Evolutionary conservation across 2,888 invertebrate species (phyloP), one percentile per base, ranked within the genome.

Genomic region (Coenonympha arcania): DNA sequence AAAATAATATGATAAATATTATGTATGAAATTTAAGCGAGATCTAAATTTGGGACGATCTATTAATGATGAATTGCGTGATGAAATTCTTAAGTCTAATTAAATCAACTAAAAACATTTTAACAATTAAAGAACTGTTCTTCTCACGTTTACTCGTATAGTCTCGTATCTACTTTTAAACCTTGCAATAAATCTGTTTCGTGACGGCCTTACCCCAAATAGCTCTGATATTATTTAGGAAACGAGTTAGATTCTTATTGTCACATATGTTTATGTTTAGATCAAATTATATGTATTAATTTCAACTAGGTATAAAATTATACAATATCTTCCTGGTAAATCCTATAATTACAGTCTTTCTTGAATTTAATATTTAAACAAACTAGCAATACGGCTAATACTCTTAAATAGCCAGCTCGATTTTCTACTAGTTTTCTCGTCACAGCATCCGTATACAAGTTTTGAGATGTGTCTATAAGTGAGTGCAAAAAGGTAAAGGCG

Each of bases 161-260:
- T 11, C 5, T 15, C 9, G 8, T 40, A 16, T 40, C 26, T 26
- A 8, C 13, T 5, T 6, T 20, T 24, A 37, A 45, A 11, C 20
- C 28, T 45, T 51, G 28, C 18, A 34, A 33, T 36, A 30, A 33
- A 24, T 15, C n/a, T n/a, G 6, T 30, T 30, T 49, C 47, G 39
- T 55, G 54, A 58, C 44, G 51, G 57, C 59, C 62, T 61, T 58
- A 62, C 54, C 52, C 61, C 57, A 53, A 59, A 62, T 68, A 57
- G 56, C 61, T 62, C 56, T 57, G 61, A 62, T 30, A 19, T 62
- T 66, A 4, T 63, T 68, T 65, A 61, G 63, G 64, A 66, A 64
- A 60, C 63, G 65, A 39, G 37, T 30, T 8, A 30, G 36, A 33
- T 61, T n/a, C n/a, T n/a, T n/a, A n/a, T n/a, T n/a, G n/a, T n/a